Evolutionary conservation across 2,797 vertebrate genomes (phyloP), one percentile per base, ranked within the genome.

Genomic region (Semotilus atromaculatus): DNA sequence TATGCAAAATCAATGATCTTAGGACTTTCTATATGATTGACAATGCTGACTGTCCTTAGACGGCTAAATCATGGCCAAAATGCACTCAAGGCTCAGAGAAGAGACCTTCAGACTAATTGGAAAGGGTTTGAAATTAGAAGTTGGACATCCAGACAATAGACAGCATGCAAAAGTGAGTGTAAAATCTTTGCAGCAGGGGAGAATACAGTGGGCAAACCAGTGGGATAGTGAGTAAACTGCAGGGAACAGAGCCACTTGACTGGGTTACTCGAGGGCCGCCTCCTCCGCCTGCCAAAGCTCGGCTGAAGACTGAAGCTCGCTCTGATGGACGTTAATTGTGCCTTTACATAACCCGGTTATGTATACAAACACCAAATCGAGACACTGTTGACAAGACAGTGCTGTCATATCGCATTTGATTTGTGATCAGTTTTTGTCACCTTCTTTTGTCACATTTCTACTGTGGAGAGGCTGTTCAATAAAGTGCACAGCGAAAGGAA

Each of bases 151-250:
- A 55, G 51, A 53, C 51, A 55, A 55, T 58, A 76, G 31, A 68
- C 14, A 2, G 36, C 8, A 53, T 31, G 45, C 11, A 58, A 31
- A 58, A 13, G 13, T 58, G 8, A 84, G 36, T 58, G 9, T 58
- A 3, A 43, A 53, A 36, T 62, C 53, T 73, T 23, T 53, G 14
- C 58, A 66, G 45, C 60, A 60, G 51, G 29, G 51, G 29, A 84
- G 19, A 84, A 66, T 67, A 53, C 45, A 67, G 45, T 76, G 64
- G 26, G 10, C 18, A 58, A 48, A 79, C 13, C 38, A n/a, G n/a
- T n/a, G 13, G 64, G n/a, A 58, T 55, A 68, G 82, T 77, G 29
- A 45, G 26, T 79, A 84, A 55, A 79, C 82, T n/a, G 38, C 66
- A 9, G 53, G 75, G 51, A 64, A 78, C 75, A 45, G 38, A 68